Base-by-base conservation (phyloP, 2,888 invertebrate genomes). In the Rhabditoides inermis region DNA sequence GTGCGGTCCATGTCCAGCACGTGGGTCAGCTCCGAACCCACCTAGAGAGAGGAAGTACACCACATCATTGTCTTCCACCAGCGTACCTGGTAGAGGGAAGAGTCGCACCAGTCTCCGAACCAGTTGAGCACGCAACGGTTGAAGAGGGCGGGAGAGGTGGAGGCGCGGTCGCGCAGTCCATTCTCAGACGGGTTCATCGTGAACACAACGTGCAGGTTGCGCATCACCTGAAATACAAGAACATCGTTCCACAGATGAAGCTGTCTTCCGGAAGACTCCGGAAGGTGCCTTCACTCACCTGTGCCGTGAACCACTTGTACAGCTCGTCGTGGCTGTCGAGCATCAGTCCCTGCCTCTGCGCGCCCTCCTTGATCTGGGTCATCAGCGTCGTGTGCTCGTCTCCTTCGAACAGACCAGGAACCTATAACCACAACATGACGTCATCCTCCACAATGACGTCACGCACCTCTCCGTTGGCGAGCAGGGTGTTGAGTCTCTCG, bases 181-280 rank as follows among this genome's bases (percentile, higher is more conserved):
- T 98, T 94, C 0, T 92, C 89, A 0, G 91, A 92, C 7, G 98
- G 98, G 81, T 99, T 99, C 98, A 99, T 99, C 0, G 98, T 99
- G 81, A 99, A 99, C 41, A 99, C 98, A 10, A 99, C 98, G 80
- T 99, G 98, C 45, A 99, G 82, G 79, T 99, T 99, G 60, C 88
- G 86, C 90, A 98, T 98, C 35, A 98, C 94, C 84, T 94, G 88
- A 26, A 32, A 32, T 32, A 10, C 15, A 7, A 32, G 15, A 32
- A 10, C 32, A 10, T 32, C 15, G 7, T 32, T 32, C 32, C 7
- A 15, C 10, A 32, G 7, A 7, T 15, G 10, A 32, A 32, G 7
- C 32, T 32, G 7, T 32, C 15, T 32, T 32, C 15, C 32, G 32
- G 15, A 2, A 44, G 6, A 25, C 7, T 12, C 12, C 12, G 10